These are phyloP conservation scores for Neoascia interrupta DNA, from an alignment of 2,888 invertebrate genomes.

Conservation along the genomic window DNA sequence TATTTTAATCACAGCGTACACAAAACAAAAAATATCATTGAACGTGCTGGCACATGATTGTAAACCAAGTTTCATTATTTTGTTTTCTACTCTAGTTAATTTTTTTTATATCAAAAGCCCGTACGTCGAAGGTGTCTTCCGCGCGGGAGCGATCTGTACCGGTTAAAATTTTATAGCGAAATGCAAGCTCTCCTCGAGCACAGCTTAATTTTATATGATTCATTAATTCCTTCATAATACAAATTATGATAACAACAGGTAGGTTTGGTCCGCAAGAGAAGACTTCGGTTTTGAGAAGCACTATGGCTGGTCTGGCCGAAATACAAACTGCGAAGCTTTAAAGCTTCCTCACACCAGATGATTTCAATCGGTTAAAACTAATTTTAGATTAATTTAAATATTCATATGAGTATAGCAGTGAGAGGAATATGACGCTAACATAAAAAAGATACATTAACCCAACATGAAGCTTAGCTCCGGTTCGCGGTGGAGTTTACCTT, in stretches of 20 bases:
- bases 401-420: constrained; percentile 18
- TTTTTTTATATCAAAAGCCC: constrained; percentile 19
- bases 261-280: not conserved
- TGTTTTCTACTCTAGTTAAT: not conserved
- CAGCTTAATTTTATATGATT: constrained; percentile 60
- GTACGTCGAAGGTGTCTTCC: constrained; percentile 46
- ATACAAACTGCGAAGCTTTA: constrained; percentile 30
- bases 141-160: constrained; percentile 49
- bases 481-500: constrained; percentile 61
- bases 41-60: too few species aligned
- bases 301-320: constrained; percentile 9
- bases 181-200: constrained; percentile 42
- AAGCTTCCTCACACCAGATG: constrained; percentile 32
- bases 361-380: constrained; percentile 45
- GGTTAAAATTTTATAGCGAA: constrained; percentile 52
- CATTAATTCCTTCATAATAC: constrained; percentile 24
- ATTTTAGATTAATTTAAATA: constrained; percentile 52
- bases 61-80: too few species aligned
- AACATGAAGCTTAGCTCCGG: constrained; percentile 53
- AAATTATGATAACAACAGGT: constrained; percentile 18
- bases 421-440: not conserved
- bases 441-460: constrained; percentile 15
- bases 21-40: too few species aligned
- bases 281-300: constrained; percentile 1
- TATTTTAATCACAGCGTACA: too few species aligned